These are phyloP conservation scores for Rhopilema esculentum DNA, from an alignment of 30 jellyfish, hydroid and myxozoan genomes.

Conservation along the genomic window DNA sequence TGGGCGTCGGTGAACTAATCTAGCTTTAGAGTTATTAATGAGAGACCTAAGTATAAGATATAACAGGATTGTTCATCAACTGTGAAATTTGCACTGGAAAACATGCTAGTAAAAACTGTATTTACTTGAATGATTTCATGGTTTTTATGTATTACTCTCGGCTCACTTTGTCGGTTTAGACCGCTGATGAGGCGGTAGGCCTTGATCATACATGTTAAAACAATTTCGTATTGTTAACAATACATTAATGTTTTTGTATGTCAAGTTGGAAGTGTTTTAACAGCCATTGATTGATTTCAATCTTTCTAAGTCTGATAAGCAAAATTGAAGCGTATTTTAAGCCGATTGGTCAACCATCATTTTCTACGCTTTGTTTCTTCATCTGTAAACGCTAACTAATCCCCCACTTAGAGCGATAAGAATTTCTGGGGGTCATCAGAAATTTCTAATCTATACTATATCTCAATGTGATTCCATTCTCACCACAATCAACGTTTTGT, in stretches of 20 bases:
- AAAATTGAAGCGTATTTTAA: slow-evolving; percentile 68
- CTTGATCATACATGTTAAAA: slow-evolving; percentile 74
- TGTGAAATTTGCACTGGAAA: slow-evolving; percentile 69
- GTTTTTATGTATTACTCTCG: slow-evolving; percentile 55
- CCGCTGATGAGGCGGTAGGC: slow-evolving; percentile 72
- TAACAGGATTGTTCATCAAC: slow-evolving; percentile 66
- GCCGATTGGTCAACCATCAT: slow-evolving; percentile 69
- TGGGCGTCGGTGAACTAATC: slow-evolving; percentile 2
- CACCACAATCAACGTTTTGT: slow-evolving; percentile 58
- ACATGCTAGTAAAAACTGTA: slow-evolving; percentile 39
- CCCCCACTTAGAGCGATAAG: slow-evolving; percentile 71
- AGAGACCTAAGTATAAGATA: slow-evolving; percentile 38
- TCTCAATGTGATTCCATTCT: slow-evolving; percentile 63
- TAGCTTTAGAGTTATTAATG: slow-evolving; percentile 21
- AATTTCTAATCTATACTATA: slow-evolving; percentile 37
- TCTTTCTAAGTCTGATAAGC: slow-evolving; percentile 67
- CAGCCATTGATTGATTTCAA: slow-evolving; percentile 77
- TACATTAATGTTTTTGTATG: slow-evolving; percentile 56
- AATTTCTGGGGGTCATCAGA: slow-evolving; percentile 73
- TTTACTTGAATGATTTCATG: slow-evolving; percentile 52
- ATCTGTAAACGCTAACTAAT: slow-evolving; percentile 63
- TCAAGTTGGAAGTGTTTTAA: slow-evolving; percentile 74
- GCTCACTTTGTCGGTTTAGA: slow-evolving; percentile 64
- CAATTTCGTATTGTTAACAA: slow-evolving; percentile 61
- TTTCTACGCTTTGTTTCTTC: slow-evolving; percentile 51